These are phyloP conservation scores for Brachyhypopomus gauderio DNA, from an alignment of 2,113 vertebrate species.

Conservation along the genomic window DNA sequence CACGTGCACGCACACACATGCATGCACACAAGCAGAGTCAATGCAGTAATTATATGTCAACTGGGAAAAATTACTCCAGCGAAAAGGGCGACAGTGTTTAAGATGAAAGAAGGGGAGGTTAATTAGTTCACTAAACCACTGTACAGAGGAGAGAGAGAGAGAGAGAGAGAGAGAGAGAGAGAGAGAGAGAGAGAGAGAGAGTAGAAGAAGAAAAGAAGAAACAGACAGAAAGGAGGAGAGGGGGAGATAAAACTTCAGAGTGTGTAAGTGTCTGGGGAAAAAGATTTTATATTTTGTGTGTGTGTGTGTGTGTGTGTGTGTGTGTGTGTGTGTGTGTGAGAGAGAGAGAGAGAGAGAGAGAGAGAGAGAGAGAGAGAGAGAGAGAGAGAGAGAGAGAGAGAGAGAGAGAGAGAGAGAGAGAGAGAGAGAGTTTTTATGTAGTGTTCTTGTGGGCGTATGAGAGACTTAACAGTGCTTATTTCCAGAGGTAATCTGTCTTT, in stretches of 20 bases:
- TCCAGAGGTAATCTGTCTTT: neutral
- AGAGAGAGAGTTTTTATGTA: no score
- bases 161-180: neutral
- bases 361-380: no score
- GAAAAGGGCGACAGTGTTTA: slow-evolving; percentile 25
- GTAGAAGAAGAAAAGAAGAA: neutral
- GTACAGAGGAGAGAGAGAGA: slow-evolving; percentile 14
- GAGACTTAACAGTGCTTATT: neutral
- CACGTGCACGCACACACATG: slow-evolving; percentile 33
- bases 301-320: neutral
- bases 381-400: no score
- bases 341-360: no score
- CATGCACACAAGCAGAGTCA: slow-evolving; percentile 21
- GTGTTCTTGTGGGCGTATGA: neutral
- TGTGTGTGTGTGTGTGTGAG: neutral
- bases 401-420: no score
- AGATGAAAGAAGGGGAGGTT: slow-evolving; percentile 35
- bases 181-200: neutral
- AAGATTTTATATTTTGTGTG: neutral
- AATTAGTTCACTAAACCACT: slow-evolving; percentile 42
- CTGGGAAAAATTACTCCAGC: slow-evolving; percentile 28
- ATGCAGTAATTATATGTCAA: slow-evolving; percentile 47
- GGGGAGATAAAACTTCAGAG: neutral
- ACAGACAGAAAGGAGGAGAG: neutral
- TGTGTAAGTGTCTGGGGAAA: neutral